phyloP scores from a whole-genome alignment of 2,113 vertebrate species.

The Aythya baeri region DNA sequence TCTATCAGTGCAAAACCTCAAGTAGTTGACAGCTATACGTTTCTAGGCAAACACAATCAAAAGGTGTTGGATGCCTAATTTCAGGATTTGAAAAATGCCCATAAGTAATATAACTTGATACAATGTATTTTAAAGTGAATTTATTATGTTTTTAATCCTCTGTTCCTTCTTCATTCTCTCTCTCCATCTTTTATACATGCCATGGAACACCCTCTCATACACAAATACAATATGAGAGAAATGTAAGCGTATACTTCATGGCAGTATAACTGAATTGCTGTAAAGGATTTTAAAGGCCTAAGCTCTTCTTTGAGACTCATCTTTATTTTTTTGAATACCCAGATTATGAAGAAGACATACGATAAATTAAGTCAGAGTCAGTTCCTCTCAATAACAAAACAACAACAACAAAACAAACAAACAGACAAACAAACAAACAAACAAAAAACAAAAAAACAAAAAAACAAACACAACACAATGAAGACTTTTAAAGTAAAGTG shows the following conservation, averaged over 20 bases:
- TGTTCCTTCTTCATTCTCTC: neutral
- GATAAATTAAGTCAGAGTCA: neutral
- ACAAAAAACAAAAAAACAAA: too few species aligned
- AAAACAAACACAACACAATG: too few species aligned
- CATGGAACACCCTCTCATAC: neutral
- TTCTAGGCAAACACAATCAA: neutral
- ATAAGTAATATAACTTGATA: neutral
- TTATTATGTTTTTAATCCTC: neutral
- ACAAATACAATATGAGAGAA: neutral
- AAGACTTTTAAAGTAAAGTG: neutral
- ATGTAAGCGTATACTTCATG: neutral
- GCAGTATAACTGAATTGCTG: neutral
- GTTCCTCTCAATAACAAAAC: neutral
- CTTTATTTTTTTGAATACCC: neutral
- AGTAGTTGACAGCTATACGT: neutral
- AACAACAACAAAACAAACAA: too few species aligned
- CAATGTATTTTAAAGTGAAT: neutral
- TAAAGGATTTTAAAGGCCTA: neutral
- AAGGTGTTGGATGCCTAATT: neutral
- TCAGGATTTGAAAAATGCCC: neutral
- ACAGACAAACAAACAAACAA: too few species aligned
- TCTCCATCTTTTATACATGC: neutral
- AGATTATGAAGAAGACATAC: neutral
- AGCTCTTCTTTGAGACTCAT: neutral
- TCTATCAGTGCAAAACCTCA: neutral